Evolutionary conservation across 2,888 invertebrate genomes (phyloP).

Genomic region (Apodemia hepburni): DNA sequence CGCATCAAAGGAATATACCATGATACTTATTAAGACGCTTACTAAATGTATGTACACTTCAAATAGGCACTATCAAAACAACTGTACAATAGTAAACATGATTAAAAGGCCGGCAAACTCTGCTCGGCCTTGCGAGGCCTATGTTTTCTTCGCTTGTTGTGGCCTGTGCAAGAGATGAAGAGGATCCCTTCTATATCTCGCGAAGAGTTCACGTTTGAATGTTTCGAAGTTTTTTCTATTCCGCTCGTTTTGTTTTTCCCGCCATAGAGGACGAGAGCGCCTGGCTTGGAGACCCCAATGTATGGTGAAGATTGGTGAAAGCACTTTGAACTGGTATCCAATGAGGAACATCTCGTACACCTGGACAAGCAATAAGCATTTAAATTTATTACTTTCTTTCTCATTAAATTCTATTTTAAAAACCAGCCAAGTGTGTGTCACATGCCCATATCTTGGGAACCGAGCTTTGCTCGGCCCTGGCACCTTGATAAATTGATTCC

Average conservation of each 20-base stretch:
- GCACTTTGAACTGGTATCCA: slow-evolving; percentile 92
- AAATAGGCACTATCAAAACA: slow-evolving; percentile 36
- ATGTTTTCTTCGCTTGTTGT: slow-evolving; percentile 60
- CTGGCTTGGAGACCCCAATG: slow-evolving; percentile 94
- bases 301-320: slow-evolving; percentile 93
- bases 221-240: slow-evolving; percentile 91
- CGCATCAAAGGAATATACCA: too few species aligned
- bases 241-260: slow-evolving; percentile 91
- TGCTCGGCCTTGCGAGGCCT: slow-evolving; percentile 72
- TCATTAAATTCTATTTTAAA: too few species aligned
- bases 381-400: not conserved
- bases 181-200: slow-evolving; percentile 85
- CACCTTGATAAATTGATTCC: too few species aligned
- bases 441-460: too few species aligned
- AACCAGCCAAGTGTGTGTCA: too few species aligned
- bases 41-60: not conserved
- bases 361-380: slow-evolving; percentile 60
- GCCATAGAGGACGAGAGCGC: slow-evolving; percentile 89
- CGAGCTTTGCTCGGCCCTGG: too few species aligned
- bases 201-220: slow-evolving; percentile 91
- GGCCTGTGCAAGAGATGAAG: slow-evolving; percentile 64
- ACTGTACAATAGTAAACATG: slow-evolving; percentile 34
- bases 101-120: slow-evolving; percentile 57
- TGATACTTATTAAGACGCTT: not conserved
- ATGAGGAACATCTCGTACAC: slow-evolving; percentile 96